phyloP scores from a whole-genome alignment of 2,113 vertebrate species.

The Motacilla alba region DNA sequence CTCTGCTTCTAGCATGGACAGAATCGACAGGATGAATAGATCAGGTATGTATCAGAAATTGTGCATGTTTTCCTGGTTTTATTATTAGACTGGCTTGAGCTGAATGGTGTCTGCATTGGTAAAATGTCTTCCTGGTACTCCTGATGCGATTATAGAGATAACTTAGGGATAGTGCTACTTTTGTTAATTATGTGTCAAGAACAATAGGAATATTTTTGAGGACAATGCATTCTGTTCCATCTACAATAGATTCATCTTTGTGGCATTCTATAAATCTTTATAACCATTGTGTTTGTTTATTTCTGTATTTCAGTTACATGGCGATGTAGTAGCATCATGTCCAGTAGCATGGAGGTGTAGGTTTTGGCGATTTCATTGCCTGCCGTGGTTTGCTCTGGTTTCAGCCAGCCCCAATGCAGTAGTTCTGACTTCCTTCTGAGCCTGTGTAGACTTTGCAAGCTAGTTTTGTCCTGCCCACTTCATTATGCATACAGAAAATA shows the following conservation, averaged over 20 bases:
- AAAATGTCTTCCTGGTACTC: neutral
- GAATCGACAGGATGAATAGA: conserved; percentile 87
- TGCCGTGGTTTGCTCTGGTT: neutral
- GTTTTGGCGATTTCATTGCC: neutral
- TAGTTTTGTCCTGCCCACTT: neutral
- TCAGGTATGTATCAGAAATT: conserved; percentile 82
- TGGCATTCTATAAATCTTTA: neutral
- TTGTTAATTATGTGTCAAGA: neutral
- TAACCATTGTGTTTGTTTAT: neutral
- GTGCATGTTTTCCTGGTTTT: neutral
- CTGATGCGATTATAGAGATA: neutral
- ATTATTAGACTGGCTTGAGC: neutral
- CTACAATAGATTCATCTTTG: neutral
- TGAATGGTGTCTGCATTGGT: neutral
- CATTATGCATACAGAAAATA: neutral
- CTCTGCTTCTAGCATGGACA: conserved; percentile 87
- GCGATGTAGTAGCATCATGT: neutral
- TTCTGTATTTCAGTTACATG: neutral
- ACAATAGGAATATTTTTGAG: neutral
- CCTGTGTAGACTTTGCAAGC: neutral
- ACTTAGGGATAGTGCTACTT: neutral
- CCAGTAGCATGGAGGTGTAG: rapidly evolving
- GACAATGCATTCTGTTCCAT: neutral
- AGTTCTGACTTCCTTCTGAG: neutral
- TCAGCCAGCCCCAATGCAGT: neutral